Percentiles rank a stretch among this genome's conserved stretches.
Conservation (phyloP, 2,888 invertebrate genomes). For the Sabellastarte sp. region DNA sequence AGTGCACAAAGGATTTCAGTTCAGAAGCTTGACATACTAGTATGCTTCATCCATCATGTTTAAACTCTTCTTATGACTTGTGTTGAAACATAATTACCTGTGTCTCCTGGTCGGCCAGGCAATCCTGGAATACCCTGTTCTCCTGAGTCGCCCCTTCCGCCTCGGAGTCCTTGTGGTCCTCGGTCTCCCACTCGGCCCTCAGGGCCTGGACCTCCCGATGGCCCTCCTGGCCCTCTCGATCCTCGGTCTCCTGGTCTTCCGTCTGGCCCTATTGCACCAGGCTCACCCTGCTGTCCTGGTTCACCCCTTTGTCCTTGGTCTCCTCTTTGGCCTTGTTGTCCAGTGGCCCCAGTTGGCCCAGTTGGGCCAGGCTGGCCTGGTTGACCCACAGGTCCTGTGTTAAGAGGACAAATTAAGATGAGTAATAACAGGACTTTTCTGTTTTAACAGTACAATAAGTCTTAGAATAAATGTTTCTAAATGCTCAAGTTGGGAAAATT, state of each 20-base stretch:
- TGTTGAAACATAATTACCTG: too few relatives aligned
- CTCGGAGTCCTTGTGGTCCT: slow-evolving; percentile 20
- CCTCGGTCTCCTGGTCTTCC: slow-evolving; percentile 31
- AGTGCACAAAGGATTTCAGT: too few relatives aligned
- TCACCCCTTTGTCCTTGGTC: slow-evolving; percentile 25
- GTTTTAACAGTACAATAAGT: too few relatives aligned
- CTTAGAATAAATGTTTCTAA: too few relatives aligned
- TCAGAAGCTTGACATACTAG: too few relatives aligned
- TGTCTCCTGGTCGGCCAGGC: slow-evolving; percentile 7
- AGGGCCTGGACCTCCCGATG: slow-evolving; percentile 19
- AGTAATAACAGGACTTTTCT: too few relatives aligned
- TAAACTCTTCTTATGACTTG: background rate
- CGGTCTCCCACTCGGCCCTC: slow-evolving; percentile 19
- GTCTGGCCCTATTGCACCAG: slow-evolving; percentile 27
- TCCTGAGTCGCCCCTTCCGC: slow-evolving; percentile 15
- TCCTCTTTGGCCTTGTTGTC: slow-evolving; percentile 11
- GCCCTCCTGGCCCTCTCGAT: slow-evolving; percentile 16
- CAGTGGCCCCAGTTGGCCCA: slow-evolving; percentile 6
- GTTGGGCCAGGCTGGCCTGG: slow-evolving; percentile 8
- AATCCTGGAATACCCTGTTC: slow-evolving; percentile 3
- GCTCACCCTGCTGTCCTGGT: slow-evolving; percentile 20
- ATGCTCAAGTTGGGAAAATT: too few relatives aligned
- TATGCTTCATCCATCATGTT: too few relatives aligned
- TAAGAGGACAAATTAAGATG: too few relatives aligned
- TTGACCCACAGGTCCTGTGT: slow-evolving; percentile 13